Base-by-base conservation (phyloP, 2,888 invertebrate genomes). In the Ethmia dodecea region DNA sequence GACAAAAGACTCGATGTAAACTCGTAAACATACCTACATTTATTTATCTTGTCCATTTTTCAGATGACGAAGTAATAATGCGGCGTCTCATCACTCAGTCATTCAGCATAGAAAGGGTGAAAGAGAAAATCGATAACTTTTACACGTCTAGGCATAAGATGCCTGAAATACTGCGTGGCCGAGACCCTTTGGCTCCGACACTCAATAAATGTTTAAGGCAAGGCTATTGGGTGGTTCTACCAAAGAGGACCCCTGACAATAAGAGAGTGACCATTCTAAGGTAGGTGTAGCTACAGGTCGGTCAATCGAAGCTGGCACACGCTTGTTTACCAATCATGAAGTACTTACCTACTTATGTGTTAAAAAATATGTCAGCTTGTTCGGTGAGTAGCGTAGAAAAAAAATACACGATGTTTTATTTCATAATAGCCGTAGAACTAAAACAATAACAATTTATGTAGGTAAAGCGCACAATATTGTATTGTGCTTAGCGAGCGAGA, bases 41-140 rank as follows among this genome's bases (percentile, higher is more conserved):
- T 12, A 11, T 26, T 11, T 26, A 26, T 26, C 10, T n/a, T n/a
- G n/a, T 26, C 26, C 26, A 13, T 10, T 52, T n/a, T 58, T 0
- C 47, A 66, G 65, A 55, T 38, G 54, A 63, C 31, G 46, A 50
- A 30, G 49, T 53, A 33, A 51, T 62, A 10, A 32, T 52, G 0
- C 53, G 62, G 3, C 50, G 54, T 11, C 44, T 65, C 1, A 43
- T 57, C 0, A 38, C 54, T 0, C 48, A 52, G 12, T 43, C 47
- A 1, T 61, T 62, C 45, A 60, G 59, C 40, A 49, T 59, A 0
- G 60, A 63, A 30, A 51, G 49, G 25, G 35, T 42, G 3, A 63
- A 68, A 25, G 42, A 50, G 32, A 58, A 54, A 20, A 36, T 68
- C 2, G 67, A 68, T 18, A 57, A 58, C 40, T 61, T 54, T 39